Evolutionary conservation across 2,113 vertebrate species (phyloP).

Genomic region (Raja brachyura): DNA sequence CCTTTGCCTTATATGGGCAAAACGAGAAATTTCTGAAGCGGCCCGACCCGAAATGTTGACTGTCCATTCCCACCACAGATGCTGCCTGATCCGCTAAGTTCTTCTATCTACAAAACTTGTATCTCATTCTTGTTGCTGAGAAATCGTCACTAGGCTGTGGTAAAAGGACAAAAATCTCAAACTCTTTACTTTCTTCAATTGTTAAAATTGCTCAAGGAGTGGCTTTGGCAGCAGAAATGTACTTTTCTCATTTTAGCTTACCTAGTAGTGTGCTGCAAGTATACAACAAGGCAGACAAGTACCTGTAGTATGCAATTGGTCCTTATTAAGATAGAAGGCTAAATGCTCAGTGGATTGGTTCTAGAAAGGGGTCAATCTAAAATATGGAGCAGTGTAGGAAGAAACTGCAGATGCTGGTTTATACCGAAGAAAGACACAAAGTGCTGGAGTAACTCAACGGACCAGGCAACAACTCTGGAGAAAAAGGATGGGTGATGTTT

Average conservation of each 20-base stretch:
- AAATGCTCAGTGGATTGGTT: background rate
- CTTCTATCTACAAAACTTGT: background rate
- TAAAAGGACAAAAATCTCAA: background rate
- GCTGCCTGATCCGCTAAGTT: too few relatives aligned
- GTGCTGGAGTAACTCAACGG: too few relatives aligned
- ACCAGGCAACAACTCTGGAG: too few relatives aligned
- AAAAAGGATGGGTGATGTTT: too few relatives aligned
- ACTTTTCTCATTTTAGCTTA: background rate
- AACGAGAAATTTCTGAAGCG: too few relatives aligned
- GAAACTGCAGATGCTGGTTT: too few relatives aligned
- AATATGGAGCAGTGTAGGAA: background rate
- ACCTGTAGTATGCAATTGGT: background rate
- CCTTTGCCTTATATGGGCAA: background rate
- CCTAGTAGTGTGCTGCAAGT: background rate
- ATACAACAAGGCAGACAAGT: background rate
- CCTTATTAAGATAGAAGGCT: background rate
- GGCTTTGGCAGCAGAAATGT: background rate
- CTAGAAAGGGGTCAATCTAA: background rate
- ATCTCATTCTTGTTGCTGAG: background rate
- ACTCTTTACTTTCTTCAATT: background rate
- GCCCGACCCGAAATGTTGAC: too few relatives aligned
- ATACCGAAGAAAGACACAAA: too few relatives aligned
- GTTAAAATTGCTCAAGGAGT: background rate
- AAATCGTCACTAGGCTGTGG: background rate
- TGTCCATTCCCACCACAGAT: too few relatives aligned